Conservation (phyloP, 37 sponge, comb jelly and placozoan genomes). For the Ianthella basta region DNA sequence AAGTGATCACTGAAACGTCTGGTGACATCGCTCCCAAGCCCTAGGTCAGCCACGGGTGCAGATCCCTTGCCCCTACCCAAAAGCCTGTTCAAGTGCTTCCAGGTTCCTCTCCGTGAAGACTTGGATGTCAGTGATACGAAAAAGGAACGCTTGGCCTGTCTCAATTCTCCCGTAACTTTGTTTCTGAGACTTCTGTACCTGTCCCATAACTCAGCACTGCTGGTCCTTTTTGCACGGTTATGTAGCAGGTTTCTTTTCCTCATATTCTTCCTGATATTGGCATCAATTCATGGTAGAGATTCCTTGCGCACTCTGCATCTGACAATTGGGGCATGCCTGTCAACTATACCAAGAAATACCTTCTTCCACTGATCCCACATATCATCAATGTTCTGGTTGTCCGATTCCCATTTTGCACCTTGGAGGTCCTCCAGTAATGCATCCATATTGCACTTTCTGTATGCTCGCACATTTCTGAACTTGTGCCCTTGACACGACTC, state of each 20-base stretch:
- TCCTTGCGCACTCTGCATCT: too few relatives aligned
- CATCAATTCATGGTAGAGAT: not conserved
- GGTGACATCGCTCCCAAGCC: too few relatives aligned
- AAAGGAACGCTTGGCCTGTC: not conserved
- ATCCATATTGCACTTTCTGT: not conserved
- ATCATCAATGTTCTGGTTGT: too few relatives aligned
- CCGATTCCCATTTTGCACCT: not conserved
- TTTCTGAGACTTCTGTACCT: constrained; percentile 10
- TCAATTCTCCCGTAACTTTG: not conserved
- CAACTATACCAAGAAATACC: too few relatives aligned
- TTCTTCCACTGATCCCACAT: too few relatives aligned
- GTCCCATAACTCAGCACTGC: not conserved
- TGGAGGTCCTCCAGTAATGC: not conserved
- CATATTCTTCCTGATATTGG: not conserved
- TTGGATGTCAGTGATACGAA: not conserved
- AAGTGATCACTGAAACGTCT: too few relatives aligned
- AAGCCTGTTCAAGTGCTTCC: too few relatives aligned
- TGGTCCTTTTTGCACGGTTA: not conserved
- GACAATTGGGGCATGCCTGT: too few relatives aligned
- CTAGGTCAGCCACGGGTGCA: too few relatives aligned
- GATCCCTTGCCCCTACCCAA: too few relatives aligned
- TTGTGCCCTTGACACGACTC: not conserved
- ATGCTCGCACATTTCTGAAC: not conserved
- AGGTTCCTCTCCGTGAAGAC: too few relatives aligned
- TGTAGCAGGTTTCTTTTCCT: not conserved